These are phyloP conservation scores for Athene noctua DNA, from an alignment of 2,113 vertebrate species.

Conservation along the genomic window DNA sequence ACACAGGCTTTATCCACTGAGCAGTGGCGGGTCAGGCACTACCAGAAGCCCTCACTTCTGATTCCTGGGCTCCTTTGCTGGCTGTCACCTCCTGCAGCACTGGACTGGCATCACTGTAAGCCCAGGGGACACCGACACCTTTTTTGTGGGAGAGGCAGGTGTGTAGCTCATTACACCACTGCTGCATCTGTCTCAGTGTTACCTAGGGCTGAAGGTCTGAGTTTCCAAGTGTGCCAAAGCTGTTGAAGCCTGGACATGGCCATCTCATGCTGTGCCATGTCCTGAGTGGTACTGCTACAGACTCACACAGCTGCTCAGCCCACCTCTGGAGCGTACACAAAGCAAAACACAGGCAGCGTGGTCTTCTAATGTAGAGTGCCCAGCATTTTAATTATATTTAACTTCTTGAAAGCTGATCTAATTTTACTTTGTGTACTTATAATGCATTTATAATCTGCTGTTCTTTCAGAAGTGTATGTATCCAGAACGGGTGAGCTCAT, in stretches of 20 bases:
- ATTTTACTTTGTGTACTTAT: not conserved
- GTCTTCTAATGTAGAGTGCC: not conserved
- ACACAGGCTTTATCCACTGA: rapidly evolving
- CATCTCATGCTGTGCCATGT: not conserved
- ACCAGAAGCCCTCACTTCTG: not conserved
- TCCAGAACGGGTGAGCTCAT: not conserved
- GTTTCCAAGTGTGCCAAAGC: not conserved
- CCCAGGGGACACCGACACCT: rapidly evolving
- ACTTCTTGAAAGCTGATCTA: not conserved
- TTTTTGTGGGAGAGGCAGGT: not conserved
- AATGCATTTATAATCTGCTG: not conserved
- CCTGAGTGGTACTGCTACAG: not conserved
- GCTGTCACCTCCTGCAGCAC: not conserved
- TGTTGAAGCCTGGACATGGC: rapidly evolving
- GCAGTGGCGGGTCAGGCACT: not conserved
- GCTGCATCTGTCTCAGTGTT: not conserved
- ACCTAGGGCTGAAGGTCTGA: rapidly evolving
- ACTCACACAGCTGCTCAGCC: not conserved
- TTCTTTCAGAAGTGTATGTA: not conserved
- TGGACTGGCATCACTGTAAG: not conserved
- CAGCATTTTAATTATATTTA: not conserved
- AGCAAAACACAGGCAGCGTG: not conserved
- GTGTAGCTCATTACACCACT: rapidly evolving
- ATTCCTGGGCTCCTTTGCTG: not conserved
- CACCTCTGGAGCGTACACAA: not conserved